Evolutionary conservation across 2,113 vertebrate species (phyloP), one percentile per base, ranked within the genome.

Genomic region (Athene cunicularia): DNA sequence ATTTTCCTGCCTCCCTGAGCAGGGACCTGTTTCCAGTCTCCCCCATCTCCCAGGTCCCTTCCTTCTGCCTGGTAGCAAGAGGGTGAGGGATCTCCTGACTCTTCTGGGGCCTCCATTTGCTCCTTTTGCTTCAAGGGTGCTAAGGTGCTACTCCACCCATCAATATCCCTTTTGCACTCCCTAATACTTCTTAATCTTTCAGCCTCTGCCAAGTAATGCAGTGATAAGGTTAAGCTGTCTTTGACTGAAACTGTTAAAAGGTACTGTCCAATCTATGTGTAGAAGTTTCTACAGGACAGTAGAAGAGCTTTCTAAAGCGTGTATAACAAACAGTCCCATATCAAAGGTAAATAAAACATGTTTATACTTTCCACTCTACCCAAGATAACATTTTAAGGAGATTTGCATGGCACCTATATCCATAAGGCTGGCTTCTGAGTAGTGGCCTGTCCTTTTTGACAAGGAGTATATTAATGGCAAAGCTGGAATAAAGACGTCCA

Each of bases 191-290:
- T 18, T 45, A 45, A 45, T 45, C 16, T 45, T 45, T 45, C 43
- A 45, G 8, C 43, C 43, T 45, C 43, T 45, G n/a, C 80, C 72
- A 91, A 73, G 16, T 85, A 35, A 12, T 49, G 79, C 64, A 87
- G 27, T 75, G 59, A 71, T 82, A 82, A 94, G 14, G 37, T 81
- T 91, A 91, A 92, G 23, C 35, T 27, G 8, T 81, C 63, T 77
- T 94, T 82, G 84, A 79, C 53, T 91, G 72, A 76, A 91, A 86
- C 81, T 45, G 53, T 90, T 88, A 49, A 84, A 81, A 83, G 37
- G 24, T 26, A 58, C 16, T 43, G 83, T 82, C 60, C n/a, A 71
- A 39, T 83, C 50, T 66, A 62, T 9, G n/a, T 26, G 28, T 24
- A 59, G 22, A 90, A 23, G 15, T 60, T 8, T 75, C 73, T 59